Evolutionary conservation across 1,140 invertebrate species (phyloP), one percentile per base, ranked within the genome.

Genomic region (Hylaeus volcanicus): DNA sequence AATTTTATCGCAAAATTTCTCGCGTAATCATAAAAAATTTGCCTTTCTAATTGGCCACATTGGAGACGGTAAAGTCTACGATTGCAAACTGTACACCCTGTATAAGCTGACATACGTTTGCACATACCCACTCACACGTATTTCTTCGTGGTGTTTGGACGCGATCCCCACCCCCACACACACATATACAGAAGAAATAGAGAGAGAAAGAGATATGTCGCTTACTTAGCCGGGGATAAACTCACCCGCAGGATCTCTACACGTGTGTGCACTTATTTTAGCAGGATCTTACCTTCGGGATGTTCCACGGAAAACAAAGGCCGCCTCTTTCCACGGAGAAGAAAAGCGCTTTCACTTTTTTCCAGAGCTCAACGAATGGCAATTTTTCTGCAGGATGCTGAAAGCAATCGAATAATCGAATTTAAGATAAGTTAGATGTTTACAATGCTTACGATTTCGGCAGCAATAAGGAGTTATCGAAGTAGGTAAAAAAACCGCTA

Each of bases 151-250:
- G 43, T 79, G 51, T 79, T 41, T 43, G 66, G 53, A 51, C 48
- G 56, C 39, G 45, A 79, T 48, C 53, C 64, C 48, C 41, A 37
- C 72, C 43, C 73, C 51, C 12, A 55, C 72, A 11, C 41, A 56
- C 63, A 60, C 51, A 86, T 15, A 61, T 11, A 26, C 39, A 5
- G 2, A 70, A 56, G 74, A 45, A 53, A 15, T 45, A 11, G 60
- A 70, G 41, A 81, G 55, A 73, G 61, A 73, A 26, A 74, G 64
- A 81, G 48, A 78, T 71, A 84, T 84, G 74, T 84, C 77, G 77
- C 74, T 83, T 86, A 78, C 74, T 86, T 76, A 86, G 78, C 69
- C 41, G 48, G 82, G 72, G 56, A 78, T 82, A 74, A 76, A 83
- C 66, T 81, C 79, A 84, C 71, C 76, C 77, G 65, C 60, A 78